Conservation (phyloP, 2,797 vertebrate species). For the Cyprinella venusta region DNA sequence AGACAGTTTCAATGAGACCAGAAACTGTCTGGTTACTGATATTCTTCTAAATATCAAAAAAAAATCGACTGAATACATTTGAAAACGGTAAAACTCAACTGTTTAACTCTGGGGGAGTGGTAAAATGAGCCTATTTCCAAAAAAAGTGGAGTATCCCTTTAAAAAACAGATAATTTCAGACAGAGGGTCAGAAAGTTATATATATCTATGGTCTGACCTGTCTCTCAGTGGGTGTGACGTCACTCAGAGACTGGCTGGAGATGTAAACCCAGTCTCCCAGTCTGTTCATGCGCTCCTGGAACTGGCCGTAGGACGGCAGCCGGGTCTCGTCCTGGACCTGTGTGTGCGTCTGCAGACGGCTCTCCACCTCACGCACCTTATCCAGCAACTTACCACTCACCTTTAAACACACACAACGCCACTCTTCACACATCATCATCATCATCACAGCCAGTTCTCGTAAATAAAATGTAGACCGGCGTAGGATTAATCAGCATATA, state of each 20-base stretch:
- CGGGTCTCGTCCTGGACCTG: slow-evolving; percentile 75
- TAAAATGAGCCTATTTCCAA: no score
- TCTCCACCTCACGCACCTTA: slow-evolving; percentile 81
- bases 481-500: background rate
- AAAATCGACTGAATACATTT: no score
- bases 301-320: slow-evolving; percentile 76
- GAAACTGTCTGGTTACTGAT: no score
- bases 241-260: slow-evolving; percentile 73
- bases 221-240: slow-evolving; percentile 69
- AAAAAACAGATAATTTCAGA: no score
- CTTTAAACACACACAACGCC: slow-evolving; percentile 63
- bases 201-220: slow-evolving; percentile 61
- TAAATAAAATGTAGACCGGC: background rate
- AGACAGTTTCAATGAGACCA: no score
- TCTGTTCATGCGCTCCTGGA: slow-evolving; percentile 77
- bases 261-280: slow-evolving; percentile 77
- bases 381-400: slow-evolving; percentile 83
- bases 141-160: no score
- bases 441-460: background rate
- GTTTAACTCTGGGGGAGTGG: no score
- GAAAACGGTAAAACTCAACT: no score
- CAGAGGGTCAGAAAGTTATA: no score
- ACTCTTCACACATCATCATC: background rate
- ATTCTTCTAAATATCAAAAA: no score
- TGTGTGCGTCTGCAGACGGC: slow-evolving; percentile 75